Base-by-base conservation (phyloP, 2,797 vertebrate species). In the Sebastes goodei region DNA sequence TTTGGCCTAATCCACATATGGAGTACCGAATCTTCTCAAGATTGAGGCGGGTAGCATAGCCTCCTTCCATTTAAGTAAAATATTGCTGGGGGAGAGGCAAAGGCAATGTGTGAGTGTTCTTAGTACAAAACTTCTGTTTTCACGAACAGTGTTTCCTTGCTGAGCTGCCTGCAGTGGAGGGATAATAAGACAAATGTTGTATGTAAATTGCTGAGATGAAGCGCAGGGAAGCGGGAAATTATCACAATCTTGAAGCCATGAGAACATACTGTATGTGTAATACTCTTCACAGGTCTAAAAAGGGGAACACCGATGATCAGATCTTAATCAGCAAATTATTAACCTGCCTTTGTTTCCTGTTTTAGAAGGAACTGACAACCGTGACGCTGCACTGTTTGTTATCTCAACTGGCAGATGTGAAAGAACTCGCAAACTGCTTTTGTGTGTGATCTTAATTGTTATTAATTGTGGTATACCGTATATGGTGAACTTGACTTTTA, bases 351-450 rank as follows among this genome's bases (percentile, higher is more conserved):
- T 27, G 57, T 32, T 87, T 86, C 83, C 80, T 77, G 38, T 83
- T 84, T 74, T 2, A 63, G 10, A 11, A 61, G 56, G 71, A 80
- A 76, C 4, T 59, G 20, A 42, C 10, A 10, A 17, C 29, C 20
- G 4, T 64, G 73, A 64, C 61, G 10, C 11, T n/a, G 6, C 67
- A 63, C 25, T 35, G 25, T 56, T 74, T 62, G 11, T 67, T 84
- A 83, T 83, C 81, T 86, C 5, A 6, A 11, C 12, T 53, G 2
- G 56, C 76, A 84, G 63, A 80, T 20, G 49, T 60, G 25, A 81
- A 74, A 27, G 1, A 55, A 12, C 14, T 29, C 12, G 9, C 32
- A 38, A 38, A 29, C 7, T 23, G 32, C 10, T 71, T 46, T 52
- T 17, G 7, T 63, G 4, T 49, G 4, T 62, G 25, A 5, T 23